Evolutionary conservation across 1,140 invertebrate species (phyloP).

Genomic region (Manduca sexta): DNA sequence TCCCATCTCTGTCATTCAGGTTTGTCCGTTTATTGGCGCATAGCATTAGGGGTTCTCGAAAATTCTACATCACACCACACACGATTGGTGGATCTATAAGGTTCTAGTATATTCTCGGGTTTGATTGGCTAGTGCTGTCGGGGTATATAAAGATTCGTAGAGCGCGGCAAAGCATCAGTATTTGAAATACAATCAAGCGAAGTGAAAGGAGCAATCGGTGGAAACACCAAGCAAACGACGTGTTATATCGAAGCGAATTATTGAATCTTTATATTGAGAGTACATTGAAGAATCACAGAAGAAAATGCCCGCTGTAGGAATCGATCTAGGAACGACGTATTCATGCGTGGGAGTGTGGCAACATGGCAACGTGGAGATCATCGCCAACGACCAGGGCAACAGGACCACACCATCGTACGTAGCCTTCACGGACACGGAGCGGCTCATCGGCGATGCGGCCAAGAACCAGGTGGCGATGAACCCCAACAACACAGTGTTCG

Average conservation of each 20-base stretch:
- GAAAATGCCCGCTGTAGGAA: conserved; percentile 78
- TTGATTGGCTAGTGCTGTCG: conserved; percentile 19
- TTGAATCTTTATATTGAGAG: conserved; percentile 10
- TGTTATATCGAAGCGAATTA: not conserved
- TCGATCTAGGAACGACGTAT: conserved; percentile 85
- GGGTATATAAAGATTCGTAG: conserved; percentile 26
- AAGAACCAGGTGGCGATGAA: conserved; percentile 82
- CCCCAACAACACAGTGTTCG: conserved; percentile 83
- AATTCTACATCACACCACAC: conserved; percentile 13
- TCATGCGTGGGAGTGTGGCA: conserved; percentile 86
- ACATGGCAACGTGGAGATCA: conserved; percentile 93
- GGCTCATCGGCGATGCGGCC: conserved; percentile 89
- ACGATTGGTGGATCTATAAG: conserved; percentile 21
- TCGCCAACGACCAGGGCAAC: conserved; percentile 95
- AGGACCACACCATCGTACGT: conserved; percentile 92
- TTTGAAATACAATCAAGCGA: conserved; percentile 34
- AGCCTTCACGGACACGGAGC: conserved; percentile 90
- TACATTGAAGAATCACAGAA: conserved; percentile 11
- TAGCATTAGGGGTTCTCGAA: conserved; percentile 21
- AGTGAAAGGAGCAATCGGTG: conserved; percentile 21
- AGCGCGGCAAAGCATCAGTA: conserved; percentile 39
- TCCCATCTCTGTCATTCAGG: conserved; percentile 6
- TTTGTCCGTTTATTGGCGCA: conserved; percentile 19
- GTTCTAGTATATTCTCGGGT: conserved; percentile 33
- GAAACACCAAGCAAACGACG: conserved; percentile 14